Percentiles rank a stretch among this genome's conserved stretches.
Conservation (phyloP, 92 coral and sea anemone species). For the Scolanthus callimorphus region DNA sequence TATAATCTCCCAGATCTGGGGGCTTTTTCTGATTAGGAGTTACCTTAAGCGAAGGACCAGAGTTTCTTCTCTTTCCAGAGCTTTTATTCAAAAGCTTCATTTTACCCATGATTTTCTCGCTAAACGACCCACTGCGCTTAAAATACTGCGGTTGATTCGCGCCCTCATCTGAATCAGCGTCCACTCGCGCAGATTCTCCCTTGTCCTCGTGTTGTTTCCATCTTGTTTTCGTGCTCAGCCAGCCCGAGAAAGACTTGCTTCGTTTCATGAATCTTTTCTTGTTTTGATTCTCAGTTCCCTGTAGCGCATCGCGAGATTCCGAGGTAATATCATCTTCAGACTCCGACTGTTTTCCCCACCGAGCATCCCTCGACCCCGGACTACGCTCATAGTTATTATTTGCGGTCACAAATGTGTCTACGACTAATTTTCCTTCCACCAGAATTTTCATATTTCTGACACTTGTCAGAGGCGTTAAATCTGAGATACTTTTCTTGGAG, state of each 20-base stretch:
- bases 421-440: not conserved
- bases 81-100: not conserved
- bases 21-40: not conserved
- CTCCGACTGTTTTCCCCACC: no score
- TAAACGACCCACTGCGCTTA: slow-evolving; percentile 1
- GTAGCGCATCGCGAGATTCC: no score
- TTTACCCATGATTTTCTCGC: not conserved
- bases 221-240: not conserved
- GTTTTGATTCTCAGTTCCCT: not conserved
- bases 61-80: no score
- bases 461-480: not conserved
- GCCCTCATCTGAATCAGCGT: not conserved
- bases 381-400: not conserved
- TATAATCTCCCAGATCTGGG: not conserved
- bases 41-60: not conserved
- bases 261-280: not conserved
- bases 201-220: not conserved
- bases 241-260: not conserved
- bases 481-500: not conserved
- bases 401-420: not conserved
- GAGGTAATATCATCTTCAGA: no score
- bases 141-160: not conserved
- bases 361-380: not conserved
- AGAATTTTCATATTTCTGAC: not conserved
- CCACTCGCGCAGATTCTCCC: not conserved